A percentile compares a stretch with the other conserved stretches of the same genome.
Conservation (phyloP, 2,113 vertebrate species). For the Gracilinanus agilis region DNA sequence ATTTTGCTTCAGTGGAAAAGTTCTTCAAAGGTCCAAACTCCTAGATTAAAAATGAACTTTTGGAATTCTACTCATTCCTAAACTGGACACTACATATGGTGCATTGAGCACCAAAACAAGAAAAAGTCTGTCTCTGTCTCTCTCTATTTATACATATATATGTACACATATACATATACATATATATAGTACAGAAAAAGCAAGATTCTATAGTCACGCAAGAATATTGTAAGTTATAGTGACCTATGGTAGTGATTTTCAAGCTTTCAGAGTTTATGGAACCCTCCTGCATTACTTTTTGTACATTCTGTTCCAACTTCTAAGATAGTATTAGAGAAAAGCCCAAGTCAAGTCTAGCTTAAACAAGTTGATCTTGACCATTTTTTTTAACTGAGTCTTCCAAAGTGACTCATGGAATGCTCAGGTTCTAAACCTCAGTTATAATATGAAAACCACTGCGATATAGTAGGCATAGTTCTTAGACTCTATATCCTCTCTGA, state of each 20-base stretch:
- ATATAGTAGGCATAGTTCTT: constrained; percentile 9
- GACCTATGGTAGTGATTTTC: no score
- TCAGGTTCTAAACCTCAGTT: constrained; percentile 43
- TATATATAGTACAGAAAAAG: not conserved
- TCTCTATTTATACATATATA: no score
- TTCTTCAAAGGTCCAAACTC: not conserved
- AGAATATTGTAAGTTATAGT: not conserved
- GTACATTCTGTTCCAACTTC: not conserved
- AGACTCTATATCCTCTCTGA: constrained; percentile 60
- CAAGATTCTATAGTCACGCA: constrained; percentile 6
- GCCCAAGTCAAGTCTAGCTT: not conserved
- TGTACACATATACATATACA: not conserved
- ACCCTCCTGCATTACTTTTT: not conserved
- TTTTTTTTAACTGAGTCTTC: constrained; percentile 41
- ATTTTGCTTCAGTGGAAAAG: not conserved
- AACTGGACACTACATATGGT: not conserved
- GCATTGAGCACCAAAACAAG: not conserved
- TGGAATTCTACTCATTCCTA: constrained; percentile 35
- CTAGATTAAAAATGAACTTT: not conserved
- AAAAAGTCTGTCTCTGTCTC: no score
- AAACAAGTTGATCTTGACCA: constrained; percentile 26
- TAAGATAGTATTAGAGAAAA: not conserved
- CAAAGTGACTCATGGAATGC: constrained; percentile 18
- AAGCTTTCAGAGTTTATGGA: no score
- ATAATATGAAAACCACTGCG: constrained; percentile 44